These are phyloP conservation scores for Drosophila obscura DNA, from an alignment of 1,140 invertebrate species.

Conservation along the genomic window DNA sequence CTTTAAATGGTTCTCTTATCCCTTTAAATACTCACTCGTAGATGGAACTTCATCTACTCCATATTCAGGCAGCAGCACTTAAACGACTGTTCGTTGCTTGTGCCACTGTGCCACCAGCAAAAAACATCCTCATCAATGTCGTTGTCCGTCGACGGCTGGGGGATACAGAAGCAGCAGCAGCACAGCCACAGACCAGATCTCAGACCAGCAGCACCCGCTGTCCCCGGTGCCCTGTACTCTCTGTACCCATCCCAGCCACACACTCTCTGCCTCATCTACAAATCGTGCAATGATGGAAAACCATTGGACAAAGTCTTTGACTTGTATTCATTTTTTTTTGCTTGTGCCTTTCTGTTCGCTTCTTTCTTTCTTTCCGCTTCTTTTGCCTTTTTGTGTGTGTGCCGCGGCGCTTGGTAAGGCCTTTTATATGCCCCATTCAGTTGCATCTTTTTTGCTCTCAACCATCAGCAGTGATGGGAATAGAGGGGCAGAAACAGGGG, in stretches of 20 bases:
- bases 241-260: neutral
- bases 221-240: neutral
- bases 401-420: constrained; percentile 56
- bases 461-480: constrained; percentile 6
- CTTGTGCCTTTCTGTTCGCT: constrained; percentile 54
- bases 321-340: constrained; percentile 78
- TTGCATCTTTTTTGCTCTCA: constrained; percentile 55
- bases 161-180: constrained; percentile 26
- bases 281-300: constrained; percentile 80
- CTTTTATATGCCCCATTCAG: constrained; percentile 61
- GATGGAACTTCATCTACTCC: too few relatives aligned
- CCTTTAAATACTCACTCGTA: too few relatives aligned
- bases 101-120: constrained; percentile 54
- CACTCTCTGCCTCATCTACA: constrained; percentile 44
- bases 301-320: constrained; percentile 81
- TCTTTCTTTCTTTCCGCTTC: constrained; percentile 38
- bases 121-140: constrained; percentile 78
- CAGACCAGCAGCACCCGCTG: constrained; percentile 19
- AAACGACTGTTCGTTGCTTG: constrained; percentile 9
- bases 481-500: neutral
- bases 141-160: constrained; percentile 47
- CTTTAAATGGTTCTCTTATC: too few relatives aligned
- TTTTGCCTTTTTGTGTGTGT: constrained; percentile 37
- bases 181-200: constrained; percentile 49
- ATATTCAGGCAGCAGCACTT: constrained; percentile 8